Evolutionary conservation across 2,888 invertebrate genomes (phyloP).

Genomic region (Leptinotarsa tumamoca): DNA sequence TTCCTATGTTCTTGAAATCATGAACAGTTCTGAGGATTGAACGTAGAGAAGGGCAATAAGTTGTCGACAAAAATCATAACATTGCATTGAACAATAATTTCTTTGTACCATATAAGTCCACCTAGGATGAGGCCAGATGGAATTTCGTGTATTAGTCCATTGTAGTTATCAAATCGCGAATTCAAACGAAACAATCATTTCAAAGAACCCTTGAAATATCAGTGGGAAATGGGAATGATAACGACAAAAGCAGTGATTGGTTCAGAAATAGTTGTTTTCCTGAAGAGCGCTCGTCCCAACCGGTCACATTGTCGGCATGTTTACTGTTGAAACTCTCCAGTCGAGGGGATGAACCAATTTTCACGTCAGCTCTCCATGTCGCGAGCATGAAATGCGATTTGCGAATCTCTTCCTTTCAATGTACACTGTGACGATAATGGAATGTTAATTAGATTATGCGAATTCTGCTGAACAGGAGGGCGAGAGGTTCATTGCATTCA

Average conservation of each 20-base stretch:
- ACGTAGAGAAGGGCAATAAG: too few species aligned
- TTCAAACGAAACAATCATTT: conserved; percentile 34
- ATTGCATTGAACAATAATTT: too few species aligned
- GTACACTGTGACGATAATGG: conserved; percentile 25
- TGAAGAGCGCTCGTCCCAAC: conserved; percentile 46
- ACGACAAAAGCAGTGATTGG: conserved; percentile 17
- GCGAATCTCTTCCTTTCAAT: conserved; percentile 24
- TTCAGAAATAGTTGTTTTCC: conserved; percentile 54
- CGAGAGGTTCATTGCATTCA: neutral
- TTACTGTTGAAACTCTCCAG: conserved; percentile 61
- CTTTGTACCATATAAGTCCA: neutral
- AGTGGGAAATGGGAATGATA: conserved; percentile 27
- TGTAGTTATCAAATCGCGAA: conserved; percentile 27
- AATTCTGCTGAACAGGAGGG: neutral
- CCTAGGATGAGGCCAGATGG: neutral
- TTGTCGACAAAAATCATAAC: too few species aligned
- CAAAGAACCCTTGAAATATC: conserved; percentile 38
- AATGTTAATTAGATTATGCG: conserved; percentile 24
- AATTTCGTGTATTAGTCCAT: neutral
- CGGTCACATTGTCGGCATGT: conserved; percentile 59
- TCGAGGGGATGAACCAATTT: conserved; percentile 63
- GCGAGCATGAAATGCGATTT: conserved; percentile 57
- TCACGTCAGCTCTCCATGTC: conserved; percentile 60
- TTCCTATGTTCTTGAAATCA: too few species aligned
- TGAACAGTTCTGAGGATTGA: too few species aligned